phyloP scores from a whole-genome alignment of 2,888 invertebrate genomes.

The Caenorhabditis sp. region DNA sequence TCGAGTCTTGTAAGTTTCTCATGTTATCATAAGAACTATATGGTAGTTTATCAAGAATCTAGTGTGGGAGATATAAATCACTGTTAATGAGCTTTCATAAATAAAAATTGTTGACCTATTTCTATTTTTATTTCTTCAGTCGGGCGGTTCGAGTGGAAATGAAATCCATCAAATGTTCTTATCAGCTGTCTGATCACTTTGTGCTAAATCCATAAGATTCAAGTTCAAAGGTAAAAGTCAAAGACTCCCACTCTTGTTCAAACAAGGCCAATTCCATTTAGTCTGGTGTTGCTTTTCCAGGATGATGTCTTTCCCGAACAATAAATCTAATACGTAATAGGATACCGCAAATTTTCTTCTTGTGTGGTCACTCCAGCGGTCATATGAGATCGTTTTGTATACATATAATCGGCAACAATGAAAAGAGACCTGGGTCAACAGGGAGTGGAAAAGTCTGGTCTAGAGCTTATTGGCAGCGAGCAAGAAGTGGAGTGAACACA shows the following conservation, averaged over 20 bases:
- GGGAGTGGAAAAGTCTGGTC: not conserved
- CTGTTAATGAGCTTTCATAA: not conserved
- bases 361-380: constrained; percentile 51
- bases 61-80: constrained; percentile 2
- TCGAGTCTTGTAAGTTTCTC: too few relatives aligned
- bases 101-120: not conserved
- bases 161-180: too few relatives aligned
- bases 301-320: constrained; percentile 16
- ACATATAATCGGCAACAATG: constrained; percentile 12
- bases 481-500: constrained; percentile 2
- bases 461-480: too few relatives aligned
- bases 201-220: too few relatives aligned
- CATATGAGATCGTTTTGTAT: constrained; percentile 50
- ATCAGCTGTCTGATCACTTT: too few relatives aligned
- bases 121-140: not conserved
- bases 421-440: constrained; percentile 9
- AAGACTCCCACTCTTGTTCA: not conserved
- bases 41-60: too few relatives aligned
- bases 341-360: constrained; percentile 43
- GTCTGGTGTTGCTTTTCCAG: constrained; percentile 1
- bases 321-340: constrained; percentile 42
- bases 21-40: too few relatives aligned
- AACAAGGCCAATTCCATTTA: not conserved
- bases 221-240: too few relatives aligned
- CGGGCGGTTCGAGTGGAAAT: too few relatives aligned